Evolutionary conservation across 1,140 invertebrate species (phyloP), one percentile per base, ranked within the genome.

Genomic region (Aricia agestis): DNA sequence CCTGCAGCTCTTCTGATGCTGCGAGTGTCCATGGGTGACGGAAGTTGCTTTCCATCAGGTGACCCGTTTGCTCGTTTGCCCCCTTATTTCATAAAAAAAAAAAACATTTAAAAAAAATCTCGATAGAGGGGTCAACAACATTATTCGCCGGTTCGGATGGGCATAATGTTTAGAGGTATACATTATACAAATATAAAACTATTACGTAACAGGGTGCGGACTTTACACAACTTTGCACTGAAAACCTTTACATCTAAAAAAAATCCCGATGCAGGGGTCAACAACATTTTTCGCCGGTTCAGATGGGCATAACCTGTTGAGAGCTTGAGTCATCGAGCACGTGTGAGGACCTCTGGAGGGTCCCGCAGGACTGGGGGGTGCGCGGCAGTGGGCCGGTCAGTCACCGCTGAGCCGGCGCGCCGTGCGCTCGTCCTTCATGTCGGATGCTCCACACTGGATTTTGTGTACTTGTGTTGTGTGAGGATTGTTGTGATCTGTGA

Each of bases 331-430:
- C 77, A 77, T 68, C 68, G 74, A 76, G 76, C 78, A 82, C 76
- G 78, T 87, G 80, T 82, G 76, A 77, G 74, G 75, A 71, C 79
- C 87, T 84, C 81, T 82, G 83, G 84, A 87, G 86, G 84, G 88
- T 90, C 86, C 88, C 85, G 83, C 78, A 87, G 85, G 85, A 86
- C 70, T 83, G 87, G 82, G 89, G 89, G 86, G 85, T 82, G 86
- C 71, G 85, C 86, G 87, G 83, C 87, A 91, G 78, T 91, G 82
- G 78, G 87, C 80, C 89, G 89, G 89, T 89, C 89, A 91, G 89
- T 91, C 89, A 89, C 87, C 89, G 89, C 83, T 89, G 70, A 63
- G 85, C 82, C 85, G 85, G 82, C 86, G 87, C 78, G 82, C 79
- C 78, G 89, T 67, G 81, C 89, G 84, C 86, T 85, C 85, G 88